These are phyloP conservation scores for Lampris megalopsis DNA, from an alignment of 2,113 vertebrate species.

Conservation along the genomic window DNA sequence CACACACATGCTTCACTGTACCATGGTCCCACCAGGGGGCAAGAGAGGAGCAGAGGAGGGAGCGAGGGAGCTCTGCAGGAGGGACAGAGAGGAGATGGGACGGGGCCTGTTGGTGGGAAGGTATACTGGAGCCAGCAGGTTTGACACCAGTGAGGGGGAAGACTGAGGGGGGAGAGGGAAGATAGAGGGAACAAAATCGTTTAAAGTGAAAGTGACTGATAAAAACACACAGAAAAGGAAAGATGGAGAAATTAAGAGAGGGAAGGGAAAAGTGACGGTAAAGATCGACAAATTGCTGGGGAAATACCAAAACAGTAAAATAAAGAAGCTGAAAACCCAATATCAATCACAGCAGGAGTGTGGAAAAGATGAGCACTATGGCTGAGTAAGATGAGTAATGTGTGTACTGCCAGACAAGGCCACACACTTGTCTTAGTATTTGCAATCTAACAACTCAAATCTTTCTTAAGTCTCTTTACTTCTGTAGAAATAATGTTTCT, in stretches of 20 bases:
- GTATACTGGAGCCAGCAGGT: conserved; percentile 34
- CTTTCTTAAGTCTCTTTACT: too few relatives aligned
- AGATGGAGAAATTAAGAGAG: neutral
- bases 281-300: neutral
- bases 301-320: neutral
- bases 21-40: conserved; percentile 38
- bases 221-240: neutral
- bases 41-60: conserved; percentile 44
- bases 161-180: conserved; percentile 59
- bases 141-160: conserved; percentile 49
- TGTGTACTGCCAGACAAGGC: too few relatives aligned
- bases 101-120: conserved; percentile 72
- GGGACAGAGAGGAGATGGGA: conserved; percentile 44
- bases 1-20: conserved; percentile 12
- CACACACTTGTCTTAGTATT: too few relatives aligned
- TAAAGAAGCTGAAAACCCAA: too few relatives aligned
- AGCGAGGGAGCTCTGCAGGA: conserved; percentile 34
- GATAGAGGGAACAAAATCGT: neutral
- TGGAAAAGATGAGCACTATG: too few relatives aligned
- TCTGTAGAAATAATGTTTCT: too few relatives aligned
- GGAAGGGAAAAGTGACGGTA: neutral
- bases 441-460: too few relatives aligned
- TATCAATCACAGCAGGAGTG: too few relatives aligned
- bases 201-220: neutral
- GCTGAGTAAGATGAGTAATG: too few relatives aligned